Conservation (phyloP, 1,140 invertebrate genomes). For the Coenobita brevimanus region DNA sequence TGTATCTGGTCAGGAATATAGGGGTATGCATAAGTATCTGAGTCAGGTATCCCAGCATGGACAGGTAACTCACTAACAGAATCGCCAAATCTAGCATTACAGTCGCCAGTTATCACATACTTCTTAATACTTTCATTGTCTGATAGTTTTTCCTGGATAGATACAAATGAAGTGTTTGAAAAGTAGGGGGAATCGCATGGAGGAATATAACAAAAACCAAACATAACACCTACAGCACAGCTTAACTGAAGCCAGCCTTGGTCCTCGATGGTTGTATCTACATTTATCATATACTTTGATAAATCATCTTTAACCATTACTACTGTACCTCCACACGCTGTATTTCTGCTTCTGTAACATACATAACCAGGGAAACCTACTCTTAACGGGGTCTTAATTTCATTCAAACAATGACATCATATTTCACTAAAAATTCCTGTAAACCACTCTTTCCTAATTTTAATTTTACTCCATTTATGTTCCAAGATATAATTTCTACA, state of each 20-base stretch:
- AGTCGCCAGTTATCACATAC: no score
- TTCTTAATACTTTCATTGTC: no score
- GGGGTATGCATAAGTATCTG: no score
- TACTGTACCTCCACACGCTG: background rate
- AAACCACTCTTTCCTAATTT: background rate
- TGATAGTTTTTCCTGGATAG: conserved; percentile 2
- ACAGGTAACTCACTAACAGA: no score
- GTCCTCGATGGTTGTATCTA: no score
- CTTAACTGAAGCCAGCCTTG: no score
- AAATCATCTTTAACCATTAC: background rate
- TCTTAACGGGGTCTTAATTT: background rate
- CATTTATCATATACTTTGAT: no score
- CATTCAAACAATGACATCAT: conserved; percentile 6
- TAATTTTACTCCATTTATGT: background rate
- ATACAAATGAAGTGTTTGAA: background rate
- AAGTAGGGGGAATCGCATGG: background rate
- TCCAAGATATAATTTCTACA: background rate
- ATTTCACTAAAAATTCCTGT: no score
- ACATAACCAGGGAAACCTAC: conserved; percentile 10
- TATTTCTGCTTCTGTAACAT: background rate
- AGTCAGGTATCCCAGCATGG: no score
- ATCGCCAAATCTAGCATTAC: no score
- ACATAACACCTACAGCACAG: no score
- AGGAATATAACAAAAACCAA: background rate
- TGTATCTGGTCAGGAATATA: no score